phyloP scores from a whole-genome alignment of 2,113 vertebrate species.

The Xiphophorus couchianus region DNA sequence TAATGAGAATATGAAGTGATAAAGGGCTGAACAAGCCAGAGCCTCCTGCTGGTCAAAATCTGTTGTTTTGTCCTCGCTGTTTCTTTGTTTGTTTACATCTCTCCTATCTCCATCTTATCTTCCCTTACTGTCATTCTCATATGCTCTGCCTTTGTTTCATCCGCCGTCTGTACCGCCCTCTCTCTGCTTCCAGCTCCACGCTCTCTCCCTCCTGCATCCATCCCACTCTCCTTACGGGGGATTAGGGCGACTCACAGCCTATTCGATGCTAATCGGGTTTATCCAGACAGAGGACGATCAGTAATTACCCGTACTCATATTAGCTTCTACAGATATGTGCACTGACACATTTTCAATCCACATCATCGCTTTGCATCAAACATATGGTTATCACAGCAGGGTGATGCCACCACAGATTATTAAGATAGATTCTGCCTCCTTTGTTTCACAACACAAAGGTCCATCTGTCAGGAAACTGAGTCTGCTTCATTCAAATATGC shows the following conservation, averaged over 20 bases:
- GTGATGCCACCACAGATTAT: slow-evolving; percentile 40
- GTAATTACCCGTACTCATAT: slow-evolving; percentile 71
- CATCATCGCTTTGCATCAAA: slow-evolving; percentile 61
- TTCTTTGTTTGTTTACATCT: neutral
- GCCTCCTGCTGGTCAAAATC: no score
- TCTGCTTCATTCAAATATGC: neutral
- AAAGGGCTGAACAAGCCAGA: no score
- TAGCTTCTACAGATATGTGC: slow-evolving; percentile 61
- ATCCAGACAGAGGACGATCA: slow-evolving; percentile 69
- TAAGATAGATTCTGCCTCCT: slow-evolving; percentile 29
- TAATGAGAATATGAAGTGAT: no score
- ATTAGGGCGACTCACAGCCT: slow-evolving; percentile 61
- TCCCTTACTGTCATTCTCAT: slow-evolving; percentile 6
- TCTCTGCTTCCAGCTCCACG: slow-evolving; percentile 2
- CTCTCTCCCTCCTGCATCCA: slow-evolving; percentile 18
- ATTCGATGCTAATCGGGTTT: slow-evolving; percentile 77
- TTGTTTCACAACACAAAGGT: slow-evolving; percentile 63
- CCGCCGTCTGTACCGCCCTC: slow-evolving; percentile 10
- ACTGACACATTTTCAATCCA: slow-evolving; percentile 66
- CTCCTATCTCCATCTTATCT: neutral
- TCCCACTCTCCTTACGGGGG: slow-evolving; percentile 60
- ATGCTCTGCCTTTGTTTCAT: slow-evolving; percentile 3
- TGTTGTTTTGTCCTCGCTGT: neutral
- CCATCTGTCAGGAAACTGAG: slow-evolving; percentile 54
- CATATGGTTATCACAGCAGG: slow-evolving; percentile 46